These are phyloP conservation scores for Felis chaus DNA, from an alignment of 2,113 vertebrate genomes.

Conservation along the genomic window DNA sequence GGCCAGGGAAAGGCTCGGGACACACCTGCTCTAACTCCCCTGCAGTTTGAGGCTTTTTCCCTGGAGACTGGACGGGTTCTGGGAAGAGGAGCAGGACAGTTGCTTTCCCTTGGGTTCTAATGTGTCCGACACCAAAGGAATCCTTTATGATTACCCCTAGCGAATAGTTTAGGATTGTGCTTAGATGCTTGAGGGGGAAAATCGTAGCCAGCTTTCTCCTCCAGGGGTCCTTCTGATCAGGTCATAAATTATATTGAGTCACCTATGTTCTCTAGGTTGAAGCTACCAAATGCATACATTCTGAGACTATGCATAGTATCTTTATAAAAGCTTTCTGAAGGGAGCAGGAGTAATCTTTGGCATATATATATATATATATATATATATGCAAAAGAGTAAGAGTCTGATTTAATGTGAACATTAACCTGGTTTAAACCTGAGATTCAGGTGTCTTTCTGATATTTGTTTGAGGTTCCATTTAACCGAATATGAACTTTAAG, in stretches of 20 bases:
- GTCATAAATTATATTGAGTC: background rate
- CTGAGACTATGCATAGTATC: background rate
- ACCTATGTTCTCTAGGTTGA: background rate
- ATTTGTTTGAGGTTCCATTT: constrained; percentile 49
- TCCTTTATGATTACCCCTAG: background rate
- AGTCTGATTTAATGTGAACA: constrained; percentile 23
- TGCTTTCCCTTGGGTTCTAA: background rate
- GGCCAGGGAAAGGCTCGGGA: background rate
- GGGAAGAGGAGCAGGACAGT: background rate
- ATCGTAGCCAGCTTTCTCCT: background rate
- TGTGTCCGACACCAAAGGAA: background rate
- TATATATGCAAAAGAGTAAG: background rate
- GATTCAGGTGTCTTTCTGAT: background rate
- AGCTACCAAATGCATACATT: background rate
- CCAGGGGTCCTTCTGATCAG: background rate
- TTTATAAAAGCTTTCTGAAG: constrained; percentile 29
- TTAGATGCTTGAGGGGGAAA: background rate
- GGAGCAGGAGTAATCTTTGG: background rate
- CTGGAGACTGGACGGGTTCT: background rate
- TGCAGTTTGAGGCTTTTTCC: background rate
- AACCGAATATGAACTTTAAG: constrained; percentile 58
- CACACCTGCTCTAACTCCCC: background rate
- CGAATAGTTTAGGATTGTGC: background rate
- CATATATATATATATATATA: background rate
- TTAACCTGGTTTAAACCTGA: background rate